Evolutionary conservation across 2,888 invertebrate species (phyloP).

Genomic region (Drosophila helvetica): DNA sequence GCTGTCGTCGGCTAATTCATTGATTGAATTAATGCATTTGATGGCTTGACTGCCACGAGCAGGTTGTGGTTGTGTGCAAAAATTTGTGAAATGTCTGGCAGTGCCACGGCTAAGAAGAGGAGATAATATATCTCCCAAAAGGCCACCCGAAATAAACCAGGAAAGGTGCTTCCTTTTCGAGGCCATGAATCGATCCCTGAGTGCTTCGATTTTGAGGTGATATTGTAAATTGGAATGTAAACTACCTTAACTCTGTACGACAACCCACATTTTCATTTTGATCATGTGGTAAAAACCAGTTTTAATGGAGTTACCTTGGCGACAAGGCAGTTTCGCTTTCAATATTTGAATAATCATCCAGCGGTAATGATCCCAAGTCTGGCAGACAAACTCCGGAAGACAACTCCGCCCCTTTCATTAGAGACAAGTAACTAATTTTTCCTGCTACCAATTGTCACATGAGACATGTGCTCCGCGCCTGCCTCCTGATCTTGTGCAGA

Average conservation of each 20-base stretch:
- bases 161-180: not conserved
- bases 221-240: no score
- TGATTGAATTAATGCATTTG: conserved; percentile 53
- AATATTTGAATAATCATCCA: conserved; percentile 14
- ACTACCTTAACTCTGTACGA: not conserved
- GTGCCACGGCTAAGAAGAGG: not conserved
- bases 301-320: not conserved
- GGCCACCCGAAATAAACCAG: no score
- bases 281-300: not conserved
- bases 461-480: conserved; percentile 3
- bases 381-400: conserved; percentile 40
- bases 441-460: conserved; percentile 16
- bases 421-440: conserved; percentile 24
- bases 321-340: conserved; percentile 19
- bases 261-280: not conserved
- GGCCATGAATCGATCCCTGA: no score
- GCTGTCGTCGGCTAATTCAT: conserved; percentile 40
- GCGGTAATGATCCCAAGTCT: conserved; percentile 33
- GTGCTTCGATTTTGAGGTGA: no score
- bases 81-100: not conserved
- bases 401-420: conserved; percentile 1
- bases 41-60: conserved; percentile 16
- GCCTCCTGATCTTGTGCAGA: conserved; percentile 24
- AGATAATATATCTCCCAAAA: no score
- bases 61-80: not conserved